Conservation (phyloP, 2,113 vertebrate genomes). For the Cygnus atratus region DNA sequence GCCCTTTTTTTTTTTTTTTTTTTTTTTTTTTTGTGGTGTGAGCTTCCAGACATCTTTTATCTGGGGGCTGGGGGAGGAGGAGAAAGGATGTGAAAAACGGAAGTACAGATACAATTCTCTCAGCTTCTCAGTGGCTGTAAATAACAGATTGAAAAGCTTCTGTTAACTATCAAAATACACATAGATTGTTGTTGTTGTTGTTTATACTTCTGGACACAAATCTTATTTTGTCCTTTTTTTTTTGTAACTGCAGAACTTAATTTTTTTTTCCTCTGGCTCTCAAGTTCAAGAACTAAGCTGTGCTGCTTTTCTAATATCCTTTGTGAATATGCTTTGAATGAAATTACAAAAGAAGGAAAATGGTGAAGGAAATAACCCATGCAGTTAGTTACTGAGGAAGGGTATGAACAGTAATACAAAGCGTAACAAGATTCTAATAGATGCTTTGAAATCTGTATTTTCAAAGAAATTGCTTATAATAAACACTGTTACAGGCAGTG, state of each 20-base stretch:
- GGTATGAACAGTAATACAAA: conserved; percentile 11
- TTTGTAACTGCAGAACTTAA: background rate
- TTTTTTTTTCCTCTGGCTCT: background rate
- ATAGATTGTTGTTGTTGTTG: background rate
- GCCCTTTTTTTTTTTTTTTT: too few relatives aligned
- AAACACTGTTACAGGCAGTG: background rate
- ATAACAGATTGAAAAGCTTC: background rate
- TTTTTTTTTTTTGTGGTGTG: background rate
- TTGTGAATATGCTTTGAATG: background rate
- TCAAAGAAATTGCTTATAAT: conserved; percentile 22
- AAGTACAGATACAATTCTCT: background rate
- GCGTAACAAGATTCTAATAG: conserved; percentile 10
- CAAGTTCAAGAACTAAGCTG: background rate
- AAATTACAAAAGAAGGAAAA: conserved; percentile 4
- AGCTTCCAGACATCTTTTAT: background rate
- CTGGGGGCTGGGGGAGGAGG: background rate
- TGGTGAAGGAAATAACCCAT: background rate
- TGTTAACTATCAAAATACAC: background rate
- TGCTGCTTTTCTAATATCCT: background rate
- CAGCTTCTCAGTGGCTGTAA: background rate
- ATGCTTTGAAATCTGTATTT: conserved; percentile 36
- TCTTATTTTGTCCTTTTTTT: background rate
- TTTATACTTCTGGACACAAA: background rate
- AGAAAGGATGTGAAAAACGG: background rate
- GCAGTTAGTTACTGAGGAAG: background rate